Evolutionary conservation across 2,797 vertebrate species (phyloP), one percentile per base, ranked within the genome.

Genomic region (Helarctos malayanus): DNA sequence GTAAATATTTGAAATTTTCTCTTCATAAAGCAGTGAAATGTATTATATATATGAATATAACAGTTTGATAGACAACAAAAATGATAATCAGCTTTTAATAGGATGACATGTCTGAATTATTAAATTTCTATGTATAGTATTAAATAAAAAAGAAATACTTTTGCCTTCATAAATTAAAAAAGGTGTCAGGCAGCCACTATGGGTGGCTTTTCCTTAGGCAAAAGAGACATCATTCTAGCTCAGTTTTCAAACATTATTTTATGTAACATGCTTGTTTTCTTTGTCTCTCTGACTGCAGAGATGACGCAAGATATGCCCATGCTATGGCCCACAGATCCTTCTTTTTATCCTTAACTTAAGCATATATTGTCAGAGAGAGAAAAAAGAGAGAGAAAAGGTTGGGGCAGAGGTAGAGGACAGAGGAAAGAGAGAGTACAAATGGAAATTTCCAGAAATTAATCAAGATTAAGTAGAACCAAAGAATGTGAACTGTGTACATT

Each of bases 71-170:
- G 45, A 25, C 47, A 85, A 47, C n/a, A 95, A 94, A 79, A 95
- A 47, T 69, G n/a, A 19, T 59, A 63, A 81, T 80, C 18, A 69
- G 18, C 49, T 83, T 87, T 82, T 57, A 92, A 86, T 78, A 61
- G 52, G 25, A 41, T 27, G 35, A 32, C 16, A 78, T n/a, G 7
- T 76, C 89, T 41, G 8, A 27, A 69, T 79, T 93, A 82, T 59
- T 91, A 38, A 41, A 81, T 71, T 19, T 90, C 21, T 90, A 3
- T 87, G 41, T 47, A 14, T 56, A 84, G 13, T 57, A 76, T 45
- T 92, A 49, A 79, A 61, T 61, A 82, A 61, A 92, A 68, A 52
- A 35, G 11, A 94, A 84, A n/a, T 94, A 88, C 61, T 89, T 95
- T 93, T 94, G 16, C 19, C 47, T 73, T 52, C 21, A 32, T 89